Evolutionary conservation across 2,113 vertebrate genomes (phyloP).

Genomic region (Bolborhynchus lineola): DNA sequence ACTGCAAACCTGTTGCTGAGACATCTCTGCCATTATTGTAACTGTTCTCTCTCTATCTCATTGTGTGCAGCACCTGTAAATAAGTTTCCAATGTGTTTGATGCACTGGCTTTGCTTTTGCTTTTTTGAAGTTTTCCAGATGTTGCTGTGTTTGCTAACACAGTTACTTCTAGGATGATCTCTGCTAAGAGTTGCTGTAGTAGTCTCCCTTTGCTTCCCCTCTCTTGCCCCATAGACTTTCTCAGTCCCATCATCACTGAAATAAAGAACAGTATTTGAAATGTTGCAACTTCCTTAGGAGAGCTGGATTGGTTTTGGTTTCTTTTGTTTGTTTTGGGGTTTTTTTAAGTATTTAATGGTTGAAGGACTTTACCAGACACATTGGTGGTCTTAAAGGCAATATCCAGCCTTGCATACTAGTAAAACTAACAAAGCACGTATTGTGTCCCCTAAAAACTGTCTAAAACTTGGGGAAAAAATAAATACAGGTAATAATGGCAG

Average conservation of each 20-base stretch:
- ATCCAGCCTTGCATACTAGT: background rate
- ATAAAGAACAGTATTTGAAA: background rate
- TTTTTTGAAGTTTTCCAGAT: background rate
- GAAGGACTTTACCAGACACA: background rate
- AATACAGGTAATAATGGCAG: background rate
- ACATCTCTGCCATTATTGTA: background rate
- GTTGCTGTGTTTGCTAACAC: background rate
- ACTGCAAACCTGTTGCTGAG: background rate
- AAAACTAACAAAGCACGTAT: background rate
- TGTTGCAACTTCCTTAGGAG: background rate
- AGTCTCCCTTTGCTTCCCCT: background rate
- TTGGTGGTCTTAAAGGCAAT: background rate
- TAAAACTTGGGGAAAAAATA: background rate
- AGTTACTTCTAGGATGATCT: background rate
- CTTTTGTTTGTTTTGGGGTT: background rate
- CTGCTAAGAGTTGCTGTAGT: background rate
- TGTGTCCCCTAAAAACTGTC: background rate
- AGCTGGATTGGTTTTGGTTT: background rate
- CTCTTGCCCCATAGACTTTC: background rate
- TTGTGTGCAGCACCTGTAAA: background rate
- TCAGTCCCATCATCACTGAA: background rate
- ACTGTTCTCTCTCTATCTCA: background rate
- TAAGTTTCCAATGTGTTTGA: background rate
- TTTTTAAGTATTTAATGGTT: background rate
- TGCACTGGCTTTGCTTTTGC: background rate